Conservation (phyloP, 2,113 vertebrate genomes). For the Neolamprologus hecqui region DNA sequence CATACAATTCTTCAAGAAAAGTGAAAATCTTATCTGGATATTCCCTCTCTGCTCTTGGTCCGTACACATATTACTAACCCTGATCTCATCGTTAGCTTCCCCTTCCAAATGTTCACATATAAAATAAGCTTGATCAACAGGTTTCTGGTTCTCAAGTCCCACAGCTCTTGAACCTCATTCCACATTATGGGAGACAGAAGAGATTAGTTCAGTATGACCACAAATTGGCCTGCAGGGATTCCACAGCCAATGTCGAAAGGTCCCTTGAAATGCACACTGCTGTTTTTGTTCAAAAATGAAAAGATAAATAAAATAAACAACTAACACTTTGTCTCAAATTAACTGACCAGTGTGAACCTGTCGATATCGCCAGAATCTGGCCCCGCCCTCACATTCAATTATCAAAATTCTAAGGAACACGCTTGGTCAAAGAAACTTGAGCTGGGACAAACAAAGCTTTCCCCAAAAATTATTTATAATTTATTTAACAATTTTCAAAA, state of each 20-base stretch:
- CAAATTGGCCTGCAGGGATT: background rate
- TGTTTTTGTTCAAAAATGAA: background rate
- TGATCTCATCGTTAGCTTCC: background rate
- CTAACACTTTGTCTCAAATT: background rate
- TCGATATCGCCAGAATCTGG: accelerated
- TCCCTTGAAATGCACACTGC: background rate
- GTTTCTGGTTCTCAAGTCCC: background rate
- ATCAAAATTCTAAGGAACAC: background rate
- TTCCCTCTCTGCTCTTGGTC: background rate
- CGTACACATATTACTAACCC: background rate
- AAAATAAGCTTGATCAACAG: background rate
- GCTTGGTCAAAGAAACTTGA: background rate
- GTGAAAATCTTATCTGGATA: background rate
- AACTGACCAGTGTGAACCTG: background rate
- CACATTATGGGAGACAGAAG: background rate
- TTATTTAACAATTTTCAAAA: background rate
- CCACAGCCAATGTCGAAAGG: accelerated
- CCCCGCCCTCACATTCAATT: background rate
- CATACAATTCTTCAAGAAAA: background rate
- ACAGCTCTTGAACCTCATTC: background rate
- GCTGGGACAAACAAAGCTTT: background rate
- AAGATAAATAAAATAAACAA: background rate
- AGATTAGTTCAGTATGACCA: background rate
- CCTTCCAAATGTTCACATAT: background rate
- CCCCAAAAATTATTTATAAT: background rate